A percentile compares a stretch with the other conserved stretches of the same genome.
These are phyloP conservation scores for Patella depressa DNA, from an alignment of 2,888 invertebrate species.

Conservation along the genomic window DNA sequence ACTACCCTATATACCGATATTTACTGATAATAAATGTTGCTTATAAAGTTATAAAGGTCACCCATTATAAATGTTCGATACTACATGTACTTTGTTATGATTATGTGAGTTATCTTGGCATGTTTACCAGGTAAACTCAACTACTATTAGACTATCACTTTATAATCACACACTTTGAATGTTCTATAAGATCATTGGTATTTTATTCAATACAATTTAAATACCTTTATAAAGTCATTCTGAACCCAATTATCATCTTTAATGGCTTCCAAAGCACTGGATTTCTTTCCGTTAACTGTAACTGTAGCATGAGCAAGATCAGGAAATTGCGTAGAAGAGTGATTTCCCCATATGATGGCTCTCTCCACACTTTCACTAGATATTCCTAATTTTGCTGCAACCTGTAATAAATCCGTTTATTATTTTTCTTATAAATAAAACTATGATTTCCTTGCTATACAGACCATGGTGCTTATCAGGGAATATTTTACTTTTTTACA, in stretches of 20 bases:
- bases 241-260: constrained; percentile 86
- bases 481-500: no score
- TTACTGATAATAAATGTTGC: no score
- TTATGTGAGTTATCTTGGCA: no score
- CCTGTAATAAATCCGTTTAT: constrained; percentile 55
- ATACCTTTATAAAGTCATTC: constrained; percentile 82
- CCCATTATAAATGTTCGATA: no score
- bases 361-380: constrained; percentile 82
- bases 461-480: no score
- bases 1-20: no score
- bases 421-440: no score
- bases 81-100: no score
- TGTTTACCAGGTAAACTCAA: no score
- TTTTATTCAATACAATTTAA: background rate
- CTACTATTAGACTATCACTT: no score
- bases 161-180: background rate
- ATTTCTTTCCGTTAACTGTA: constrained; percentile 65
- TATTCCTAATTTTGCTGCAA: constrained; percentile 72
- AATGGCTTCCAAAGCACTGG: constrained; percentile 79
- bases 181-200: background rate
- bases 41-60: no score
- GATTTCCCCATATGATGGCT: constrained; percentile 99
- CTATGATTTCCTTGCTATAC: no score
- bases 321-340: constrained; percentile 98
- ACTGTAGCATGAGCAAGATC: constrained; percentile 80